These are phyloP conservation scores for Blomia tropicalis DNA, from an alignment of 2,888 invertebrate genomes.

Conservation along the genomic window DNA sequence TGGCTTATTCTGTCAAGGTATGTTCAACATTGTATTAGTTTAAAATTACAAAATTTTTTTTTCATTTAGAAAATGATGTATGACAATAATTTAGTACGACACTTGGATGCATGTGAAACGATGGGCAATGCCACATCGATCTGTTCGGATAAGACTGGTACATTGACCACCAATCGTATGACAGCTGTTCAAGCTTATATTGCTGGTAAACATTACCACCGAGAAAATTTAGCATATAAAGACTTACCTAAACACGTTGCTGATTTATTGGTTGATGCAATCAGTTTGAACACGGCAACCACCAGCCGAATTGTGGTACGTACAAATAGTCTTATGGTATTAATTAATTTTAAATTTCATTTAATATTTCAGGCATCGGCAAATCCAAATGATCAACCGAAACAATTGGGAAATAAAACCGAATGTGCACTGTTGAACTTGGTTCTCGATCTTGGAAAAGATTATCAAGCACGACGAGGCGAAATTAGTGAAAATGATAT, in stretches of 20 bases:
- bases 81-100: constrained; percentile 97
- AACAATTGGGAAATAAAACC: constrained; percentile 98
- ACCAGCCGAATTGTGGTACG: constrained; percentile 38
- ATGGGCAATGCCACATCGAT: constrained; percentile 99
- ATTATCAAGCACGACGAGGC: constrained; percentile 78
- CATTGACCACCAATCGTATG: constrained; percentile 54
- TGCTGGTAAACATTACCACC: constrained; percentile 45
- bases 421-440: constrained; percentile 94
- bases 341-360: constrained; percentile 12
- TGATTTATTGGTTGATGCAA: constrained; percentile 42
- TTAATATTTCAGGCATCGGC: constrained; percentile 46
- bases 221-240: constrained; percentile 65
- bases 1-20: constrained; percentile 98
- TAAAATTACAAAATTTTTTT: constrained; percentile 38
- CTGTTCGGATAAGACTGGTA: constrained; percentile 99
- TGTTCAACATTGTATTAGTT: constrained; percentile 17
- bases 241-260: constrained; percentile 69
- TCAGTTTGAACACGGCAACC: constrained; percentile 42
- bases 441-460: constrained; percentile 70
- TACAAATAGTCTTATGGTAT: no score
- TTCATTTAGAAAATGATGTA: constrained; percentile 94
- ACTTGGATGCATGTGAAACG: constrained; percentile 98
- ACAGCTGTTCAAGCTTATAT: constrained; percentile 45
- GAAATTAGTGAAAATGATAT: constrained; percentile 78
- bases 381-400: constrained; percentile 63